A percentile compares a stretch with the other conserved stretches of the same genome.
These are phyloP conservation scores for Alectoris magna DNA, from an alignment of 2,797 vertebrate species.

Conservation along the genomic window DNA sequence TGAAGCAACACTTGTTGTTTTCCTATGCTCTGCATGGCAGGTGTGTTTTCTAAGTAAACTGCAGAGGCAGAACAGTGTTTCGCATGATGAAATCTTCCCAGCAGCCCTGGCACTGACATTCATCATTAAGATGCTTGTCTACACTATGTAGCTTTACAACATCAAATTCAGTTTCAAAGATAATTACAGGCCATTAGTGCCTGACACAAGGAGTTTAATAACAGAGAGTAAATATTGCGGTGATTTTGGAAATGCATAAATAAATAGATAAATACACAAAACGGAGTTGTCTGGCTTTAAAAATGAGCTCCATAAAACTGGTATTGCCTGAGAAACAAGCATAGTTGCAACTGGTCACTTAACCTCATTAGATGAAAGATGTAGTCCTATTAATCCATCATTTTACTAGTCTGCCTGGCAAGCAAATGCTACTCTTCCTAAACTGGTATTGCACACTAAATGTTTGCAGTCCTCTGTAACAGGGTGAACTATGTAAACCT, in stretches of 20 bases:
- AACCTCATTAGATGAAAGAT: conserved; percentile 26
- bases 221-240: conserved; percentile 64
- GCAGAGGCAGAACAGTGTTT: conserved; percentile 25
- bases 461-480: neutral
- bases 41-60: conserved; percentile 42
- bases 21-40: neutral
- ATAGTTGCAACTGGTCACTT: conserved; percentile 33
- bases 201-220: conserved; percentile 68
- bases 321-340: conserved; percentile 56
- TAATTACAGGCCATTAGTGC: conserved; percentile 69
- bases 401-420: conserved; percentile 15
- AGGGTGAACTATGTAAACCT: neutral
- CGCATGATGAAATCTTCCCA: conserved; percentile 38
- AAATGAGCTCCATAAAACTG: conserved; percentile 32
- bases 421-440: neutral
- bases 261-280: conserved; percentile 61
- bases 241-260: conserved; percentile 68
- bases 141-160: conserved; percentile 44
- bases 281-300: conserved; percentile 48
- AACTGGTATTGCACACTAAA: neutral
- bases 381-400: neutral
- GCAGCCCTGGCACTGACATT: neutral
- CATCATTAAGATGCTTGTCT: conserved; percentile 44
- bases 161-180: conserved; percentile 51
- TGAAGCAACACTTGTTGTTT: neutral